Evolutionary conservation across 2,797 vertebrate genomes (phyloP).

Genomic region (Tenualosa ilisha): DNA sequence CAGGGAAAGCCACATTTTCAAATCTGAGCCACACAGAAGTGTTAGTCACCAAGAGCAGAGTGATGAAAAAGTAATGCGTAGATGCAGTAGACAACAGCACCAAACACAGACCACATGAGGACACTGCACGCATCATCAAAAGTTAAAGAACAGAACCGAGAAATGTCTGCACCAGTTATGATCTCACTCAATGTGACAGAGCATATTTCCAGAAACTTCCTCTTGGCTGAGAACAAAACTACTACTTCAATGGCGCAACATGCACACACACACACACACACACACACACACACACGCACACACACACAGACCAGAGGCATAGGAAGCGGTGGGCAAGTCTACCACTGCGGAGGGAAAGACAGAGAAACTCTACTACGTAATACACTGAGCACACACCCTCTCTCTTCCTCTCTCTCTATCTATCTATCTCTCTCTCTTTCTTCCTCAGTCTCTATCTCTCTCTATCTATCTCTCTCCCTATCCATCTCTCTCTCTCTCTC

Average conservation of each 20-base stretch:
- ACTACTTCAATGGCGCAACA: neutral
- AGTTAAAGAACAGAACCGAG: neutral
- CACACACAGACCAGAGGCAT: neutral
- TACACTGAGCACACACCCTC: neutral
- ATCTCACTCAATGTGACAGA: neutral
- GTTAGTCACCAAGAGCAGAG: neutral
- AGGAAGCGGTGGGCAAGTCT: neutral
- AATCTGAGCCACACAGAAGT: neutral
- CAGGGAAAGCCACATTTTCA: neutral
- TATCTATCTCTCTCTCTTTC: too few relatives aligned
- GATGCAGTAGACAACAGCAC: neutral
- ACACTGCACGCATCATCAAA: constrained; percentile 9
- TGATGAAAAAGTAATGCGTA: neutral
- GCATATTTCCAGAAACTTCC: constrained; percentile 6
- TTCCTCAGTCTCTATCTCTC: too few relatives aligned
- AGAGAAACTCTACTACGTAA: neutral
- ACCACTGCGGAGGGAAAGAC: neutral
- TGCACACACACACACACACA: neutral
- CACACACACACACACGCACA: too few relatives aligned
- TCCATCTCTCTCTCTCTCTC: too few relatives aligned
- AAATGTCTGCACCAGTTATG: neutral
- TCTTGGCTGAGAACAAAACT: constrained; percentile 1
- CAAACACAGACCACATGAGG: neutral
- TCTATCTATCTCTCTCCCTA: too few relatives aligned
- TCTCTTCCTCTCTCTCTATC: too few relatives aligned